Conservation (phyloP, 2,888 invertebrate genomes). For the Rhopalosiphum nymphaeae region DNA sequence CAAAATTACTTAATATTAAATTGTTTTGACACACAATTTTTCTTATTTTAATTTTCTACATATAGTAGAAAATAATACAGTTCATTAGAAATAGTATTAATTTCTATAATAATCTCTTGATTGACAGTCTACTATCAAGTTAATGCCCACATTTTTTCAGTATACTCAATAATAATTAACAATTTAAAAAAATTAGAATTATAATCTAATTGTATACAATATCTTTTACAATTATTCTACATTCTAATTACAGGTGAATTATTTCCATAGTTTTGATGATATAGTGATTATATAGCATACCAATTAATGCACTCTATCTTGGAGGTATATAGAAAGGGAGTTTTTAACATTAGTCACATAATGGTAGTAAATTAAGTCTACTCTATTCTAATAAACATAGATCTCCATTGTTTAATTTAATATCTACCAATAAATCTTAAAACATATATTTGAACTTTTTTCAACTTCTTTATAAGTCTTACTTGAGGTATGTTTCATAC, state of each 20-base stretch:
- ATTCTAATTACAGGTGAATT: neutral
- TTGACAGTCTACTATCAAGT: neutral
- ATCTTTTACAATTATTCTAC: neutral
- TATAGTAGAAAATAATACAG: neutral
- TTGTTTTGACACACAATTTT: neutral
- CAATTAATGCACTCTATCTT: too few relatives aligned
- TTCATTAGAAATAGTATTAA: neutral
- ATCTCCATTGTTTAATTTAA: too few relatives aligned
- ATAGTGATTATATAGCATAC: neutral
- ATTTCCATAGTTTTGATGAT: neutral
- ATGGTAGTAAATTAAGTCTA: too few relatives aligned
- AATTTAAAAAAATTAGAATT: too few relatives aligned
- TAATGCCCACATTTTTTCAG: neutral
- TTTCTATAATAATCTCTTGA: neutral
- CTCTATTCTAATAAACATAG: too few relatives aligned
- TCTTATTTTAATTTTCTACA: neutral
- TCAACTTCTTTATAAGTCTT: too few relatives aligned
- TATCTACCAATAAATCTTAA: too few relatives aligned
- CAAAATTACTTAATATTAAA: neutral
- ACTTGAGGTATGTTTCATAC: too few relatives aligned
- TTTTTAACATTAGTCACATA: too few relatives aligned
- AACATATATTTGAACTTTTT: too few relatives aligned
- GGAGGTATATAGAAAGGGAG: too few relatives aligned
- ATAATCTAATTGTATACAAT: too few relatives aligned
- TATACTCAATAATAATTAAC: neutral